Conservation (phyloP, 2,888 invertebrate genomes). For the Hyppa rectilinea region DNA sequence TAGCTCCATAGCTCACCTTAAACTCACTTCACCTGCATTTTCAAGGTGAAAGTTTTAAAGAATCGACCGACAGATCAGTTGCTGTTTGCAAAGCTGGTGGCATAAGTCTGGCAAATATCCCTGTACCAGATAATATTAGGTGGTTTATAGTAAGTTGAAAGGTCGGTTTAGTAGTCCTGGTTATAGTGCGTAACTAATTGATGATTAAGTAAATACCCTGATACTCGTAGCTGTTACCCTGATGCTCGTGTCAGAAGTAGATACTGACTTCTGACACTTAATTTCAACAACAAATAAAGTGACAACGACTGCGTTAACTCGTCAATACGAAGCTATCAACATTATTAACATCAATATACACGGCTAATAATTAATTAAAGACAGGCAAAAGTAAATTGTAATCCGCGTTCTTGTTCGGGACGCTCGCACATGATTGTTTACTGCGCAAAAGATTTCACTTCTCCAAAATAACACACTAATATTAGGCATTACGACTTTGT, state of each 20-base stretch:
- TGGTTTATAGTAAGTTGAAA: too few relatives aligned
- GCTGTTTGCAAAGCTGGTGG: too few relatives aligned
- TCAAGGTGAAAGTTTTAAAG: too few relatives aligned
- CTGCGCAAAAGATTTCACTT: conserved; percentile 72
- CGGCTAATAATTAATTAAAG: conserved; percentile 27
- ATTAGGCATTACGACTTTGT: conserved; percentile 68
- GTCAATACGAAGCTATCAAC: background rate
- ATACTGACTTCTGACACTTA: too few relatives aligned
- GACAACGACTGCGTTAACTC: conserved; percentile 23
- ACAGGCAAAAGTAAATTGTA: conserved; percentile 47
- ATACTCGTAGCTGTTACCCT: conserved; percentile 40
- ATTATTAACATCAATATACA: conserved; percentile 10
- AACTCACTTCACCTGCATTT: too few relatives aligned
- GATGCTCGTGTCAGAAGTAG: too few relatives aligned
- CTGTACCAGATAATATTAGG: too few relatives aligned
- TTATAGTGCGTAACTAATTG: conserved; percentile 16
- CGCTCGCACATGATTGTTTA: conserved; percentile 36
- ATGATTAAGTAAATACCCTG: background rate
- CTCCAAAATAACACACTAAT: conserved; percentile 73
- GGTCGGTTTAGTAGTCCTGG: too few relatives aligned
- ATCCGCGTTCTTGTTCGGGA: conserved; percentile 46
- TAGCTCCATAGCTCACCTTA: too few relatives aligned
- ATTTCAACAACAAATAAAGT: too few relatives aligned
- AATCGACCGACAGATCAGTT: too few relatives aligned
- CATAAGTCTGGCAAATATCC: too few relatives aligned